Evolutionary conservation across 2,888 invertebrate genomes (phyloP).

Genomic region (Arctia plantaginis): DNA sequence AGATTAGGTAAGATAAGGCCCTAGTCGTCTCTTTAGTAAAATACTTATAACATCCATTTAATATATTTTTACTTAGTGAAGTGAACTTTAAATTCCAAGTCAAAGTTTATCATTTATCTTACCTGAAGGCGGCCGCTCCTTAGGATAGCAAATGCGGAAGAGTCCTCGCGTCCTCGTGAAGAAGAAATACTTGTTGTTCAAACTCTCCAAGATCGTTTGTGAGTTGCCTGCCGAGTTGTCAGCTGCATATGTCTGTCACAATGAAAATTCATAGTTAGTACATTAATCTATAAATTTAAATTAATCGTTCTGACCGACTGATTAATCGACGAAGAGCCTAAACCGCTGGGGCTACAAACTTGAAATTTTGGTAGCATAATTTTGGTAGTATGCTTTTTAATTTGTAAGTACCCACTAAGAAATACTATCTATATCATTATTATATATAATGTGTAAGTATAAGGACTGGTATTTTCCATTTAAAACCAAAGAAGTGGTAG

Average conservation of each 20-base stretch:
- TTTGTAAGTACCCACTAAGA: background rate
- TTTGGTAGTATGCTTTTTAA: no score
- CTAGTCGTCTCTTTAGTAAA: background rate
- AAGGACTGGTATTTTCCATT: no score
- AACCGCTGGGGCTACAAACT: no score
- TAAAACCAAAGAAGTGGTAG: no score
- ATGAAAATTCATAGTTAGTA: slow-evolving; percentile 7
- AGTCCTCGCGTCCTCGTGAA: slow-evolving; percentile 97
- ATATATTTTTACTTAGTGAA: background rate
- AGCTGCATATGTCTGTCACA: slow-evolving; percentile 90
- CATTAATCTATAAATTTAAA: background rate
- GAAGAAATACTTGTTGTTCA: slow-evolving; percentile 95
- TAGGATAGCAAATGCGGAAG: slow-evolving; percentile 97
- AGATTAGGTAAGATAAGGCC: no score
- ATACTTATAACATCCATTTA: background rate
- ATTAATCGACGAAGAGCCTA: no score
- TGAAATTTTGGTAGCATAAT: no score
- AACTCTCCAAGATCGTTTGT: slow-evolving; percentile 89
- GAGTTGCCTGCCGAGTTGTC: slow-evolving; percentile 90
- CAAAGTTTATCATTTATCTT: slow-evolving; percentile 55
- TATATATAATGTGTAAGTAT: no score
- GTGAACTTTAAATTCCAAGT: background rate
- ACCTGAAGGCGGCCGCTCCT: slow-evolving; percentile 95
- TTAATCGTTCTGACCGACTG: background rate
- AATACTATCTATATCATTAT: no score